Percentiles rank a stretch among this genome's conserved stretches.
These are phyloP conservation scores for Dolomedes plantarius DNA, from an alignment of 2,888 invertebrate species.

Conservation along the genomic window DNA sequence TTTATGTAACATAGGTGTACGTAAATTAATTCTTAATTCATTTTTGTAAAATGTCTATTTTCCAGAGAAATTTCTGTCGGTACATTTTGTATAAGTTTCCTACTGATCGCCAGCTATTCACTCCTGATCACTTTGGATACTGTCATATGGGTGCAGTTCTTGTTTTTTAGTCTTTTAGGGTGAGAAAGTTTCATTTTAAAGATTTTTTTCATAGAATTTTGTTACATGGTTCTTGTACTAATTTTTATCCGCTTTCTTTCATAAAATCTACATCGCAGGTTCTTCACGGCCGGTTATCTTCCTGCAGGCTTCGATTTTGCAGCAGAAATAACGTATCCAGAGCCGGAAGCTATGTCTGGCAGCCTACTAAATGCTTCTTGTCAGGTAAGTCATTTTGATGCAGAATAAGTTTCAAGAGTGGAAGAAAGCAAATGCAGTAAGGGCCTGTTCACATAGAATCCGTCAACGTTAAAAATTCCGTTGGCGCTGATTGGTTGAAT, in stretches of 20 bases:
- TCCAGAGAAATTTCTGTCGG: conserved; percentile 90
- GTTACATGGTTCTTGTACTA: not conserved
- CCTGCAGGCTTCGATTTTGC: conserved; percentile 99
- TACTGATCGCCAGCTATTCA: conserved; percentile 94
- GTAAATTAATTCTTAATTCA: no score
- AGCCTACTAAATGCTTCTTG: conserved; percentile 94
- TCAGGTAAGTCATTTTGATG: no score
- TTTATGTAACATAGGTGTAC: no score
- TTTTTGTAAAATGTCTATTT: no score
- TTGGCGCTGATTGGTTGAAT: no score
- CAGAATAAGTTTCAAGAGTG: no score
- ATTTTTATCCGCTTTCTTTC: not conserved
- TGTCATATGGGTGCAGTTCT: conserved; percentile 87
- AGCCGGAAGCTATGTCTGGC: conserved; percentile 97
- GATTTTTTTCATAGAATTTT: not conserved
- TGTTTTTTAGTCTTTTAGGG: conserved; percentile 91
- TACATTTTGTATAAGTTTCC: conserved; percentile 90
- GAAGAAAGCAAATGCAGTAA: no score
- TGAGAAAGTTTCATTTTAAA: conserved; percentile 76
- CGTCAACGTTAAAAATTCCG: no score
- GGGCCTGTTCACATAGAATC: no score
- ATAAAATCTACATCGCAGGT: no score
- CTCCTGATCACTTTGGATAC: conserved; percentile 86
- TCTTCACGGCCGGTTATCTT: conserved; percentile 99
- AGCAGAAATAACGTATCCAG: conserved; percentile 97